These are phyloP conservation scores for Nannospalax galili DNA, from an alignment of 2,113 vertebrate genomes.

Conservation along the genomic window DNA sequence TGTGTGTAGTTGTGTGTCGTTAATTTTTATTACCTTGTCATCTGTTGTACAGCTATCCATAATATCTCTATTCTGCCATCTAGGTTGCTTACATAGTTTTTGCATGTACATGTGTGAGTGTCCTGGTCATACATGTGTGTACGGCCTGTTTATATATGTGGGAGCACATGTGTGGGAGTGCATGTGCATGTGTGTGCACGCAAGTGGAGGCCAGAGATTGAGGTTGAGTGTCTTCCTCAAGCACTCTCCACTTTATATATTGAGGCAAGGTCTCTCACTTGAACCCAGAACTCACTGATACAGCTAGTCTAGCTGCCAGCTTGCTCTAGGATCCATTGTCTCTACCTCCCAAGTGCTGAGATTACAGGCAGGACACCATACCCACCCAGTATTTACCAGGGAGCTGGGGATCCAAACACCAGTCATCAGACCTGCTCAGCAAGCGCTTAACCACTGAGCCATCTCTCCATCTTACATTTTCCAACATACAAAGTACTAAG, in stretches of 20 bases:
- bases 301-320: background rate
- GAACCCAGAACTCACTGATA: background rate
- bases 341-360: background rate
- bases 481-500: background rate
- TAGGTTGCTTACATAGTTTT: background rate
- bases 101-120: background rate
- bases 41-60: background rate
- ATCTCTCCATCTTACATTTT: background rate
- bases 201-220: background rate
- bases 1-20: background rate
- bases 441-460: background rate
- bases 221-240: background rate
- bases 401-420: background rate
- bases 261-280: background rate
- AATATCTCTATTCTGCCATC: background rate
- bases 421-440: background rate
- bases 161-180: background rate
- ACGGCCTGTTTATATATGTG: too few relatives aligned
- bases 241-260: background rate
- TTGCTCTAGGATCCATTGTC: background rate
- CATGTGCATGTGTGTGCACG: background rate
- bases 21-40: background rate
- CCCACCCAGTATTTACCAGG: background rate
- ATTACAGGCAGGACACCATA: background rate
- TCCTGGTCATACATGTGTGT: background rate